Conservation (phyloP, 2,797 vertebrate genomes). For the Bovichtus diacanthus region DNA sequence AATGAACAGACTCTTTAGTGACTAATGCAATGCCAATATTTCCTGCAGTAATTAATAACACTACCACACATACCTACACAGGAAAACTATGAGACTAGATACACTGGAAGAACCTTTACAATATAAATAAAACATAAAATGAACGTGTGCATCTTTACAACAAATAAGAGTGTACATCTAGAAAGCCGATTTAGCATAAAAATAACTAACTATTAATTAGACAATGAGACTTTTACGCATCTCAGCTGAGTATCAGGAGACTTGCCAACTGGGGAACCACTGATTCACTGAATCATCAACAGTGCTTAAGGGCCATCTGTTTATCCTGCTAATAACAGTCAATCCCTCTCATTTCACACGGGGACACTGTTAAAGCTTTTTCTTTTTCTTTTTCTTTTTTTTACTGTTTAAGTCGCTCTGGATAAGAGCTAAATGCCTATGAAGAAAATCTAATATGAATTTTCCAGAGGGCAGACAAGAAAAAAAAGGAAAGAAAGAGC, state of each 20-base stretch:
- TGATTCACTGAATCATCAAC: slow-evolving; percentile 44
- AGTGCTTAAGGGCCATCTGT: slow-evolving; percentile 51
- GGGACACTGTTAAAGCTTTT: slow-evolving; percentile 31
- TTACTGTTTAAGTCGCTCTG: slow-evolving; percentile 12
- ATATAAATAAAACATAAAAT: not conserved
- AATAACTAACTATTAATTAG: slow-evolving; percentile 1
- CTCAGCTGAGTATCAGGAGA: slow-evolving; percentile 22
- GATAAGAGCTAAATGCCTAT: slow-evolving; percentile 26
- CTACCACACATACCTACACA: slow-evolving; percentile 7
- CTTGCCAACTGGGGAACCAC: slow-evolving; percentile 35
- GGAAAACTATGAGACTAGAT: not conserved
- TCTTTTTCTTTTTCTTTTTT: slow-evolving; percentile 14
- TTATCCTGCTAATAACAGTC: slow-evolving; percentile 51
- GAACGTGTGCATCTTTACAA: not conserved
- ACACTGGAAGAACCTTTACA: not conserved
- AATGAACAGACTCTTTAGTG: slow-evolving; percentile 43
- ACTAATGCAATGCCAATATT: slow-evolving; percentile 27
- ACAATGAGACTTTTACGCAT: slow-evolving; percentile 5
- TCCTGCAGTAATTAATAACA: slow-evolving; percentile 24
- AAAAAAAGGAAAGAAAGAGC: not conserved
- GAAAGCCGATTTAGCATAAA: not conserved
- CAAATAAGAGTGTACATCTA: not conserved
- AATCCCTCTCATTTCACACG: slow-evolving; percentile 39
- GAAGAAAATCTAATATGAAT: slow-evolving; percentile 21
- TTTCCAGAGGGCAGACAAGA: slow-evolving; percentile 13